These are phyloP conservation scores for Lophura nycthemera DNA, from an alignment of 2,113 vertebrate species.

Conservation along the genomic window DNA sequence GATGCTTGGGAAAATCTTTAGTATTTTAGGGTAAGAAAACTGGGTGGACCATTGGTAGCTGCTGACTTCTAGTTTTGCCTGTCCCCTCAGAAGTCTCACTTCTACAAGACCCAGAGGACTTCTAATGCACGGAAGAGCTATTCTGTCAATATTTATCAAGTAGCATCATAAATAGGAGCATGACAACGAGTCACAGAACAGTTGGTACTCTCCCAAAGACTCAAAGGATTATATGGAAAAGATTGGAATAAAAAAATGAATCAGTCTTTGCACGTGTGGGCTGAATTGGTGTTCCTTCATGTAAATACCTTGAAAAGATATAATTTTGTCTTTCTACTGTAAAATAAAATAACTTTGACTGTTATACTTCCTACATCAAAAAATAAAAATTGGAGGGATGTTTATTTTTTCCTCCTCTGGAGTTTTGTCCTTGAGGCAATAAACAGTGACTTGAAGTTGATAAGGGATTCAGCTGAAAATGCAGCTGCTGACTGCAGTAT, in stretches of 20 bases:
- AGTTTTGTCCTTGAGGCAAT: neutral
- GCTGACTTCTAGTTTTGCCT: neutral
- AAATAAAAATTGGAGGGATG: neutral
- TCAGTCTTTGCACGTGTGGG: neutral
- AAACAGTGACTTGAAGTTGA: neutral
- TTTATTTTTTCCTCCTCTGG: neutral
- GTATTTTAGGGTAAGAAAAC: neutral
- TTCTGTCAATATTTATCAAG: neutral
- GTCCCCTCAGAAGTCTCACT: neutral
- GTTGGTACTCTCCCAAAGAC: neutral
- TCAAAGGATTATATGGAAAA: neutral
- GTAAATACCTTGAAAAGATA: neutral
- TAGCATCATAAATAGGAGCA: neutral
- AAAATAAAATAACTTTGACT: neutral
- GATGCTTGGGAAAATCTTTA: neutral
- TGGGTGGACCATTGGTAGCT: fast-evolving
- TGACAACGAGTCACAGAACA: neutral
- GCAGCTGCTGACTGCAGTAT: neutral
- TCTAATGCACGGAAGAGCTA: neutral
- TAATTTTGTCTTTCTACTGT: neutral
- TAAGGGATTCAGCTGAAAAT: neutral
- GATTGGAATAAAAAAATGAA: neutral
- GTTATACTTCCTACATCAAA: neutral
- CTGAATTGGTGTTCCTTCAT: neutral
- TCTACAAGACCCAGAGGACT: neutral